These are phyloP conservation scores for Enhydra lutris DNA, from an alignment of 2,113 vertebrate species.

Conservation along the genomic window DNA sequence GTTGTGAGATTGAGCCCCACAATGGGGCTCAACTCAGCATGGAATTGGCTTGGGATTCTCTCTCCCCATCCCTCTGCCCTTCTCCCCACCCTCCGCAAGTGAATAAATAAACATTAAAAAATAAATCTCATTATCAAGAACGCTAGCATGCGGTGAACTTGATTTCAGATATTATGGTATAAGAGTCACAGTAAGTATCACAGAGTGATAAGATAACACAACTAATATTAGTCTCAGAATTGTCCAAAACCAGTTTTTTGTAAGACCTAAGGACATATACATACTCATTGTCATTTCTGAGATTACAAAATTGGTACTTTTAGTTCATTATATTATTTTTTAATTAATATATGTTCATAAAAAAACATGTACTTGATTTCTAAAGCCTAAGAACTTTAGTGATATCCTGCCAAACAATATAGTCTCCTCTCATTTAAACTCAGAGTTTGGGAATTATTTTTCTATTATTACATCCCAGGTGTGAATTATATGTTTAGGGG, in stretches of 20 bases:
- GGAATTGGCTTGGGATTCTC: not conserved
- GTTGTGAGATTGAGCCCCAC: not conserved
- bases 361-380: not conserved
- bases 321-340: not conserved
- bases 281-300: not conserved
- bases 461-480: not conserved
- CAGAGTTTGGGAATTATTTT: not conserved
- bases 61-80: not conserved
- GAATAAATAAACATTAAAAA: not conserved
- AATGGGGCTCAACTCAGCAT: not conserved
- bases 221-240: not conserved
- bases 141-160: not conserved
- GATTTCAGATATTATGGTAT: not conserved
- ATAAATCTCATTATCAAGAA: not conserved
- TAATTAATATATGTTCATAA: not conserved
- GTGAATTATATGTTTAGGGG: not conserved
- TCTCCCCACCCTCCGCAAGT: not conserved
- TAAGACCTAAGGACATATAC: not conserved
- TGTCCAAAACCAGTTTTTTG: not conserved
- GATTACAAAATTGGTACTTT: not conserved
- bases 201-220: not conserved
- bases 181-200: not conserved
- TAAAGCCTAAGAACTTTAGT: not conserved
- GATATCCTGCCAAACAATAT: not conserved
- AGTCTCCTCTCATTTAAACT: not conserved